phyloP scores from a whole-genome alignment of 2,888 invertebrate species.

The Morpho helenor region DNA sequence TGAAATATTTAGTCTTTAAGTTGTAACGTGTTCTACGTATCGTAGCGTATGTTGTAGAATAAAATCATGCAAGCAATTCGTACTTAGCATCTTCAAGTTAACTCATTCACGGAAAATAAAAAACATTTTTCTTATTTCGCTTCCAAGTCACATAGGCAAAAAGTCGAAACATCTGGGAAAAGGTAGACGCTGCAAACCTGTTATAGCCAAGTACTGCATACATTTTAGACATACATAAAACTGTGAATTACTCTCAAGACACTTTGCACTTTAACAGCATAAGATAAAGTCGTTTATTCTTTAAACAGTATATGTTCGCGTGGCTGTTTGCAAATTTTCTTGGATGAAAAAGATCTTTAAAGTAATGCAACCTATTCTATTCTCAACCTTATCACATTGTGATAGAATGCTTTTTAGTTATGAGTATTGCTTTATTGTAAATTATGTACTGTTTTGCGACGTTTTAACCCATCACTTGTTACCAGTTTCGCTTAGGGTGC shows the following conservation, averaged over 20 bases:
- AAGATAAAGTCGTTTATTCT: constrained; percentile 12
- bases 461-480: constrained; percentile 41
- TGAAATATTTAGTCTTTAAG: too few relatives aligned
- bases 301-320: constrained; percentile 27
- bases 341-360: constrained; percentile 17
- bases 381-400: constrained; percentile 10
- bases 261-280: constrained; percentile 6
- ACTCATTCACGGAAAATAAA: constrained; percentile 23
- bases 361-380: neutral
- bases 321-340: constrained; percentile 27
- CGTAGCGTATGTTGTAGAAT: constrained; percentile 3
- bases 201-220: constrained; percentile 18
- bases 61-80: constrained; percentile 2
- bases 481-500: constrained; percentile 43
- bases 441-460: constrained; percentile 41
- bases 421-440: constrained; percentile 28
- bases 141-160: constrained; percentile 25
- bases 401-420: constrained; percentile 15
- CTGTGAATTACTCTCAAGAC: neutral
- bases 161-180: constrained; percentile 29
- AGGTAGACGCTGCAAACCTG: constrained; percentile 27
- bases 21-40: neutral
- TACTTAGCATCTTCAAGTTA: constrained; percentile 18
- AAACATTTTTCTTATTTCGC: constrained; percentile 25
- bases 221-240: constrained; percentile 7